Conservation (phyloP, 2,888 invertebrate genomes). For the Pterostichus niger region DNA sequence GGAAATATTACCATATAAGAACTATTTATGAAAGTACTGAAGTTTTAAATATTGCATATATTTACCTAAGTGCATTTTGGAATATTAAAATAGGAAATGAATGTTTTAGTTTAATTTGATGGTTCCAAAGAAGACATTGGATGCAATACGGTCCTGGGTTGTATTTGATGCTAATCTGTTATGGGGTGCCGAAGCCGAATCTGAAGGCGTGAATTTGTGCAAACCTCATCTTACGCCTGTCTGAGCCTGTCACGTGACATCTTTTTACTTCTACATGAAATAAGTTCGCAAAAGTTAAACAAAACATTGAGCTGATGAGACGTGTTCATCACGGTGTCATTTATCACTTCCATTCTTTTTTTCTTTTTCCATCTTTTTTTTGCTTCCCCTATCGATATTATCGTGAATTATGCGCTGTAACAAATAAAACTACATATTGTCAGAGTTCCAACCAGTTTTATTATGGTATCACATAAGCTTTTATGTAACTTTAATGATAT, state of each 20-base stretch:
- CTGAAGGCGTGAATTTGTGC: constrained; percentile 67
- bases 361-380: constrained; percentile 18
- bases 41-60: too few relatives aligned
- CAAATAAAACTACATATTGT: constrained; percentile 10
- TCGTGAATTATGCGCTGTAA: neutral
- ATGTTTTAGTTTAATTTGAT: too few relatives aligned
- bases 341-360: constrained; percentile 57
- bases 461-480: too few relatives aligned
- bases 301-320: constrained; percentile 66
- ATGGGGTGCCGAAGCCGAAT: constrained; percentile 56
- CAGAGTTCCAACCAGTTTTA: neutral
- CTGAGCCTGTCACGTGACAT: constrained; percentile 66
- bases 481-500: too few relatives aligned
- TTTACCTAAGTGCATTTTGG: too few relatives aligned
- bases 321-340: constrained; percentile 63
- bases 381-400: constrained; percentile 21
- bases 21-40: too few relatives aligned
- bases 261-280: constrained; percentile 67
- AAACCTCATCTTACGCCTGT: constrained; percentile 67
- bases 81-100: too few relatives aligned
- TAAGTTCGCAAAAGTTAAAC: constrained; percentile 66
- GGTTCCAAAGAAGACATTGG: neutral
- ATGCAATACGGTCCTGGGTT: constrained; percentile 2
- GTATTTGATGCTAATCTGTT: constrained; percentile 64
- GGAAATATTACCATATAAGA: too few relatives aligned